Evolutionary conservation across 2,888 invertebrate genomes (phyloP), one percentile per base, ranked within the genome.

Genomic region (Trisateles emortualis): DNA sequence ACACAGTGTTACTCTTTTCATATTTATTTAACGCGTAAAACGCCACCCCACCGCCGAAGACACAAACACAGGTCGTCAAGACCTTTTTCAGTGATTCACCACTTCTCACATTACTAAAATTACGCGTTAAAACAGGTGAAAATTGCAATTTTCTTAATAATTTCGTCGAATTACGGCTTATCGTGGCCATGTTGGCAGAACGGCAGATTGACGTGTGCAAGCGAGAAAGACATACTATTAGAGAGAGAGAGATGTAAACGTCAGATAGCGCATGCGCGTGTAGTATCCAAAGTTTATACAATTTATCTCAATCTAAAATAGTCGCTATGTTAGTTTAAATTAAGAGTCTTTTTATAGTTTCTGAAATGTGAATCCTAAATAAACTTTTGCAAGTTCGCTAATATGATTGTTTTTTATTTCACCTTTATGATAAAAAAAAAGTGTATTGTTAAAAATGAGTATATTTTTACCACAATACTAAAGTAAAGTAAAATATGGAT

Each of bases 151-250:
- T 91, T 84, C 78, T 81, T 42, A 92, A 78, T 79, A 93, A 84
- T 86, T 89, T 92, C 42, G 73, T 76, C 61, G 90, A 82, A 65
- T 82, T 81, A 76, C 91, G 89, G 81, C 90, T 81, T 72, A 92
- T 50, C 81, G 92, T 88, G 79, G 93, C 93, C 93, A 93, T 93
- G 87, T 90, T 93, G 88, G 81, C 68, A 85, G 79, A 85, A 87
- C 87, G 86, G 87, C 81, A 84, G 83, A 82, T 80, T 82, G 84
- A 83, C 82, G 65, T 77, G 76, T 76, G 78, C 66, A 69, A 84
- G 73, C 59, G 80, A 81, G 81, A 83, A 0, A 41, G 14, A 44
- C 3, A 40, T 51, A 62, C 33, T 5, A 19, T 38, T 3, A 10
- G 42, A 52, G 35, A 4, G 52, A 57, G 47, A 54, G 9, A 13